phyloP scores from a whole-genome alignment of 2,797 vertebrate species.

The Pangasius sanitwongsei region DNA sequence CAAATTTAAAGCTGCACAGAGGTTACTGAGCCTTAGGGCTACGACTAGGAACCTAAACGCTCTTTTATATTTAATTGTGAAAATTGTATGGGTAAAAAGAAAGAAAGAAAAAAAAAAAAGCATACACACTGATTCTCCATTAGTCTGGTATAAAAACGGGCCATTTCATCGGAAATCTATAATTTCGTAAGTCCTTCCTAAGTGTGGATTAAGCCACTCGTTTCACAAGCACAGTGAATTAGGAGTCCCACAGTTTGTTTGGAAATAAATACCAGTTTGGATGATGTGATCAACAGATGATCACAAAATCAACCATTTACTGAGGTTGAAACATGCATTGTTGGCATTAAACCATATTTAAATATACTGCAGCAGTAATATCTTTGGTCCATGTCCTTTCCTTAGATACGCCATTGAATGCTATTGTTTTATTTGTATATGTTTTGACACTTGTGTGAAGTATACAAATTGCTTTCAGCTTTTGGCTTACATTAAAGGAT shows the following conservation, averaged over 20 bases:
- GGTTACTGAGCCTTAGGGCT: neutral
- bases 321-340: neutral
- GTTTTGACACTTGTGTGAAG: neutral
- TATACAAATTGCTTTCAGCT: neutral
- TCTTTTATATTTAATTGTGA: neutral
- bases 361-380: neutral
- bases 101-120: neutral
- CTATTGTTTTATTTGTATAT: neutral
- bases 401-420: neutral
- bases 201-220: neutral
- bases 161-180: neutral
- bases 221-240: neutral
- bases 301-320: neutral
- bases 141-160: neutral
- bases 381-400: conserved; percentile 9
- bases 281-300: neutral
- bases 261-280: neutral
- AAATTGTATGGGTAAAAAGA: neutral
- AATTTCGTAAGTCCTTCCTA: neutral
- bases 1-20: conserved; percentile 32
- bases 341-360: neutral
- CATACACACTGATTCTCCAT: neutral
- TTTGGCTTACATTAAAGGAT: conserved; percentile 17
- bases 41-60: neutral
- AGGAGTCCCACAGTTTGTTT: neutral